These are phyloP conservation scores for Macheiramphus alcinus DNA, from an alignment of 2,113 vertebrate genomes.

Conservation along the genomic window DNA sequence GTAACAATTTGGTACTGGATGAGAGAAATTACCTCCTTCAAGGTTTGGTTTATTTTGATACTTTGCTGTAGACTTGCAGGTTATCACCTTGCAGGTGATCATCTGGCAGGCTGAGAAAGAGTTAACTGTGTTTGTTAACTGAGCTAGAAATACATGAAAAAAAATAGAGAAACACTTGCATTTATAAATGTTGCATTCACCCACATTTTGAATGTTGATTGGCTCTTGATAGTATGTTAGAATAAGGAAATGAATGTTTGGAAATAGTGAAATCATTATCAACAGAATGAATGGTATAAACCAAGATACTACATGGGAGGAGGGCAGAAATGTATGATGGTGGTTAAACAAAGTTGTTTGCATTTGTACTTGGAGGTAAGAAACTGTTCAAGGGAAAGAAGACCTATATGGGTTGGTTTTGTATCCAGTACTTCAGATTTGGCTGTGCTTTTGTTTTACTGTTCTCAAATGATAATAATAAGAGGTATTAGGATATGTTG, in stretches of 20 bases:
- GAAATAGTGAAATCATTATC: background rate
- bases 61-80: background rate
- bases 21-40: background rate
- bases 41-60: background rate
- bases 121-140: background rate
- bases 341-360: background rate
- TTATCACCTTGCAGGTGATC: background rate
- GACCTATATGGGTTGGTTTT: background rate
- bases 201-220: background rate
- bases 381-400: background rate
- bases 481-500: background rate
- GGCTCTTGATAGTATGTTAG: background rate
- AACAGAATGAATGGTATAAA: background rate
- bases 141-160: background rate
- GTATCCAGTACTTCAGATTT: background rate
- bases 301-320: background rate
- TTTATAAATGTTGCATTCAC: background rate
- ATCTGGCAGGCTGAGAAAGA: background rate
- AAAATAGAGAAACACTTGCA: background rate
- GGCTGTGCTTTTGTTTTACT: background rate
- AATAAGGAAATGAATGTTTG: background rate
- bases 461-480: background rate
- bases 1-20: background rate
- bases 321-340: background rate
- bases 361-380: background rate